phyloP scores from a whole-genome alignment of 2,888 invertebrate species.

The Scrobipalpa costella region DNA sequence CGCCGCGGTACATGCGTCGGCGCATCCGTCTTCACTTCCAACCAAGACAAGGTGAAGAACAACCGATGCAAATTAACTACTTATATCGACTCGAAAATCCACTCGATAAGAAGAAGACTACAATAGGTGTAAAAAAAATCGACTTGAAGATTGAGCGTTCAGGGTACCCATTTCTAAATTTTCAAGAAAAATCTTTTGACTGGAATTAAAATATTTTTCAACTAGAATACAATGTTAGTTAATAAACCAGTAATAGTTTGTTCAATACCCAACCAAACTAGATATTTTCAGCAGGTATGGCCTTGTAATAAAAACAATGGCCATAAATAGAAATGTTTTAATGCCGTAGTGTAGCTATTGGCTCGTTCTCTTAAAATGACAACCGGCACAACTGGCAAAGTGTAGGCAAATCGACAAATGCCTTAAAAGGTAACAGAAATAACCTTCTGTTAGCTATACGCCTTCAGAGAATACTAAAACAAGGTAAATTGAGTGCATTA shows the following conservation, averaged over 20 bases:
- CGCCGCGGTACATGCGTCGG: conserved; percentile 58
- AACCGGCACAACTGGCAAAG: not conserved
- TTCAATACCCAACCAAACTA: too few relatives aligned
- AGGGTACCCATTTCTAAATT: not conserved
- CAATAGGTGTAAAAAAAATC: too few relatives aligned
- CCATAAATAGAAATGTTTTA: not conserved
- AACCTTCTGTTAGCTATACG: conserved; percentile 1
- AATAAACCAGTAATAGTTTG: too few relatives aligned
- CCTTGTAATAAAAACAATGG: not conserved
- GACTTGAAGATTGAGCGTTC: too few relatives aligned
- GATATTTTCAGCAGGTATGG: too few relatives aligned
- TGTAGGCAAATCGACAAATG: conserved; percentile 22
- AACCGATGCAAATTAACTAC: not conserved
- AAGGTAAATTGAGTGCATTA: not conserved
- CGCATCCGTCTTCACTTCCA: conserved; percentile 40
- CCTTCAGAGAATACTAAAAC: not conserved
- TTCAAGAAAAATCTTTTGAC: too few relatives aligned
- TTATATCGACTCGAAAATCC: too few relatives aligned
- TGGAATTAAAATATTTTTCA: too few relatives aligned
- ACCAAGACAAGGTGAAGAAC: conserved; percentile 2
- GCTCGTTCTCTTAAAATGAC: not conserved
- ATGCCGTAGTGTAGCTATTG: not conserved
- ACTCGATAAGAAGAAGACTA: too few relatives aligned
- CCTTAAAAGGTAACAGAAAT: conserved; percentile 9
- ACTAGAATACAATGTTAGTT: too few relatives aligned